A percentile compares a stretch with the other conserved stretches of the same genome.
These are phyloP conservation scores for Lagopus muta DNA, from an alignment of 2,113 vertebrate genomes.

Conservation along the genomic window DNA sequence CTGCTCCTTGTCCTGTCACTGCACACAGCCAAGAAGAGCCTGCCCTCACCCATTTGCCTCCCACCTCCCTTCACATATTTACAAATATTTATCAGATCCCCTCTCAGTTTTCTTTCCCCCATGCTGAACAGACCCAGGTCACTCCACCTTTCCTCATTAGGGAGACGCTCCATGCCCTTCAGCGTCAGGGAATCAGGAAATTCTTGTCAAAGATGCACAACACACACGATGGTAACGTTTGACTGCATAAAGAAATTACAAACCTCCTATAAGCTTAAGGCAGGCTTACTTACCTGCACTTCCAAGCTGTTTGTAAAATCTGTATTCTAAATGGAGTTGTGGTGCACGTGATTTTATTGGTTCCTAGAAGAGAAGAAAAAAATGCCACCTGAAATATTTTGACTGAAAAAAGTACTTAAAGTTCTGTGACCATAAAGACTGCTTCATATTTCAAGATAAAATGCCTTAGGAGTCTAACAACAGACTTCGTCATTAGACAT, in stretches of 20 bases:
- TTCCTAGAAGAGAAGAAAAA: conserved; percentile 82
- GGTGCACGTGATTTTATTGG: conserved; percentile 97
- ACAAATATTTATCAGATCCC: too few species aligned
- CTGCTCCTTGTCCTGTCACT: too few species aligned
- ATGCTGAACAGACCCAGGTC: too few species aligned
- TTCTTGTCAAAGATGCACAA: background rate
- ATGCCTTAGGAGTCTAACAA: background rate
- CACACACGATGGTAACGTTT: background rate
- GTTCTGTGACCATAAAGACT: background rate
- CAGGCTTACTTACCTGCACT: conserved; percentile 84
- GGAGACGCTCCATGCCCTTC: too few species aligned
- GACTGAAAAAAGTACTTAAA: background rate
- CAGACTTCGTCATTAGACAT: background rate
- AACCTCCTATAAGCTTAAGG: background rate
- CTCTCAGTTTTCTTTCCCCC: too few species aligned
- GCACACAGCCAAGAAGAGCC: too few species aligned
- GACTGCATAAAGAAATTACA: background rate
- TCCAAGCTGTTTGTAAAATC: conserved; percentile 97
- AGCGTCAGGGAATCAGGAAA: background rate
- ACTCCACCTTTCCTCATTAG: too few species aligned
- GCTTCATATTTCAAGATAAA: background rate
- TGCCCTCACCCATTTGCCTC: too few species aligned
- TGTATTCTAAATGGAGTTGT: conserved; percentile 97
- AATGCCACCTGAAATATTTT: background rate
- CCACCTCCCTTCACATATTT: too few species aligned